Evolutionary conservation across 2,113 vertebrate genomes (phyloP), one percentile per base, ranked within the genome.

Genomic region (Pedionomus torquatus): DNA sequence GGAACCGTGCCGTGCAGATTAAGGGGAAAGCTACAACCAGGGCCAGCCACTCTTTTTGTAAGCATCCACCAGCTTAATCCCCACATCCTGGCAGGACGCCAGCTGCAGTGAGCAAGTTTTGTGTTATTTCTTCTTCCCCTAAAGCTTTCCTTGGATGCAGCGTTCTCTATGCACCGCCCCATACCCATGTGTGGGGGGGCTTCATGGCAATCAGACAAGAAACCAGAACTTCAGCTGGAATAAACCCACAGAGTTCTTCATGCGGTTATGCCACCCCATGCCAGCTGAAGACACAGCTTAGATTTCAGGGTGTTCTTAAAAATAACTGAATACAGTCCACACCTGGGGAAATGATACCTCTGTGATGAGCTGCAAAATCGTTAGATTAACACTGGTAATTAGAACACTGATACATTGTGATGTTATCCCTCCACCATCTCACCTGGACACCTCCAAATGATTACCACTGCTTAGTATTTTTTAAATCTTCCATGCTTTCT

Each of bases 151-250:
- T 55, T 55, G 55, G 66, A 46, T 35, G n/a, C n/a, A 74, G 31
- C 0, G 1, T 20, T 35, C 33, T 19, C 28, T 26, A 18, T 21
- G n/a, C 2, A 0, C 25, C 41, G 35, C 25, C 33, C 30, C 5
- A 0, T 88, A 55, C 11, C 0, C 0, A 16, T 1, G 2, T 7
- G 5, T 14, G 10, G 19, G 10, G 10, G 17, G 0, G 0, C 46
- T 87, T 83, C 24, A 28, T 24, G 66, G 64, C 46, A 70, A 25
- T 3, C 0, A 0, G 19, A 64, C 10, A 60, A 68, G 6, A 70
- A 87, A 54, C 7, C 11, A 70, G 64, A 60, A 68, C 28, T 51
- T 89, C 2, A 20, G 30, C 7, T 66, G 51, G 43, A 66, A 46
- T 14, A 82, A 87, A 58, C 43, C 26, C 51, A 51, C n/a, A 35